Base-by-base conservation (phyloP, 2,888 invertebrate genomes). In the Epiblema foenella region DNA sequence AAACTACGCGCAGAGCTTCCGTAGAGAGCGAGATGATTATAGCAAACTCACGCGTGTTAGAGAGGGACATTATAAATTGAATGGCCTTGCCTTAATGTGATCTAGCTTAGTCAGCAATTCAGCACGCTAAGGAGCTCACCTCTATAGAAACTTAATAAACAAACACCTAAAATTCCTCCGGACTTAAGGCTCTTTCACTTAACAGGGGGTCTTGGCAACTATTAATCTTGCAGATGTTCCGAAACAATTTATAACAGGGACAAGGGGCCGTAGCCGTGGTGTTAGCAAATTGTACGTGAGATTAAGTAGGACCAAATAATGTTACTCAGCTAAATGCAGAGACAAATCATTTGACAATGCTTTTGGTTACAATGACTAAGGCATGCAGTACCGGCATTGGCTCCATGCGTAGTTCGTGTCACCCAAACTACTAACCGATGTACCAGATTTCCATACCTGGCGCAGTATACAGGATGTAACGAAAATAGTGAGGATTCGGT, bases 211-310 rank as follows among this genome's bases (percentile, higher is more conserved):
- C 80, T 81, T 75, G 72, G 74, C 75, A 83, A 86, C 91, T 88
- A 91, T 91, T 90, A 91, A 91, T 92, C 92, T 91, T 89, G 78
- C 78, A 81, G 86, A 88, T 86, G 88, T 83, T 87, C 82, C 86
- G 78, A 89, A 90, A 90, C 91, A 88, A 92, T 92, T 91, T 90
- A 90, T 90, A 85, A 79, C 79, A 39, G 46, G 76, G 79, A 89
- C 87, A 83, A 80, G 82, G 81, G 83, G 81, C 83, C 83, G 81
- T 82, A 81, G 80, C 84, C 82, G 79, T 80, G 77, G 81, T 82
- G 80, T 82, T 81, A 81, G 83, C 82, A 83, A 89, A 88, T 88
- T 86, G 83, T 75, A 85, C 84, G 81, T 78, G 81, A 84, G 87
- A 87, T 89, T 88, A 88, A 81, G 78, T 79, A 84, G 85, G 86